Base-by-base conservation (phyloP, 2,113 vertebrate species). In the Tricholaema leucomelas region DNA sequence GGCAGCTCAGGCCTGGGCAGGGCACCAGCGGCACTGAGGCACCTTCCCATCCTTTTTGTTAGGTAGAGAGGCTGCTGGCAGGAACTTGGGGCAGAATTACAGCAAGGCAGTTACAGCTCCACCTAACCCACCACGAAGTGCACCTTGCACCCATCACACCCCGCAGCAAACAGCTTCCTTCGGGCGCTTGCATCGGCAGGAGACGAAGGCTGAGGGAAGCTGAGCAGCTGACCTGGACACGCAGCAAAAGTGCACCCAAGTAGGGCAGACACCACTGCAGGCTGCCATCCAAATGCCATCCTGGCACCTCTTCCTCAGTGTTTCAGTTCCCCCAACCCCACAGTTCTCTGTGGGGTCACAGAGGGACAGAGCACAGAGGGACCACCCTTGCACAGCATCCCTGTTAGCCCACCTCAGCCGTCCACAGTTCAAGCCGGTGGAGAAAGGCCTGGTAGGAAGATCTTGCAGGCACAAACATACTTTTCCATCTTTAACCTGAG, bases 121-220 rank as follows among this genome's bases (percentile, higher is more conserved):
- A 35, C 30, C 59, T 20, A 55, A 65, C 18, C 30, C 50, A 48
- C 14, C 55, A 10, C 0, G 0, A 58, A 69, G 17, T 1, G 3
- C 23, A 65, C 31, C 55, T 90, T 56, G 31, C 44, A 42, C 63
- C 40, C 27, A 27, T 44, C 46, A 30, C 1, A 2, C 4, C n/a
- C 19, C 55, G 58, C 18, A 46, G n/a, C 60, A 60, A 79, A 36
- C 12, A 9, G 21, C 85, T 67, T 38, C 36, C 25, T 72, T 55
- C 5, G 17, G 19, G 63, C 1, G 1, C 56, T 48, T 52, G 52
- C 55, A 38, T 5, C 1, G 2, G 59, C 31, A 15, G 4, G 10
- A 64, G 19, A 42, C 13, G 54, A 87, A 79, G 28, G 48, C 66
- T 81, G n/a, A 40, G 44, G 58, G 52, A 35, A 36, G 81, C 9